Evolutionary conservation across 1,140 invertebrate species (phyloP).

Genomic region (Steinernema feltiae): DNA sequence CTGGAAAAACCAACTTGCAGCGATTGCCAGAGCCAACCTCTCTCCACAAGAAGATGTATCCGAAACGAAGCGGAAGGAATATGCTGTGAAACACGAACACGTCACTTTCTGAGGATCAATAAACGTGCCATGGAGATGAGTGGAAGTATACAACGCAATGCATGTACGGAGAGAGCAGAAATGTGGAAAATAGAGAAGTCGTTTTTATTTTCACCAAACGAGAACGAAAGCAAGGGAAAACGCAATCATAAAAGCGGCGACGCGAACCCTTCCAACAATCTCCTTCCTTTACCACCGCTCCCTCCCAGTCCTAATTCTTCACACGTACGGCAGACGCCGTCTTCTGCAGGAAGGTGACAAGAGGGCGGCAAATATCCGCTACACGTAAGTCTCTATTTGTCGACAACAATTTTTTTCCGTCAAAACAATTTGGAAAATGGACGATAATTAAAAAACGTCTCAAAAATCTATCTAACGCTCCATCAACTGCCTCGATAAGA

Average conservation of each 20-base stretch:
- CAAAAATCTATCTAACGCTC: background rate
- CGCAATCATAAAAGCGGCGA: background rate
- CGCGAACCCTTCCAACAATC: background rate
- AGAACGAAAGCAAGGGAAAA: background rate
- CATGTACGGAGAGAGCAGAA: background rate
- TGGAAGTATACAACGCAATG: background rate
- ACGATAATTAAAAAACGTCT: conserved; percentile 11
- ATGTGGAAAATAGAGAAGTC: background rate
- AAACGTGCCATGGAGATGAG: conserved; percentile 1
- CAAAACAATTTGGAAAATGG: background rate
- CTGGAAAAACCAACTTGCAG: background rate
- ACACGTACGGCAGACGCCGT: no score
- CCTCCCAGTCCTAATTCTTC: no score
- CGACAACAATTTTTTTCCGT: conserved; percentile 4
- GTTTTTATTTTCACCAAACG: no score
- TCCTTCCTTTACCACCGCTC: no score
- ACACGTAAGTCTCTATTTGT: background rate
- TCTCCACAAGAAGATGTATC: background rate
- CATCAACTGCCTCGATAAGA: background rate
- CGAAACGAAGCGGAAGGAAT: background rate
- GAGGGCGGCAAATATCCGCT: background rate
- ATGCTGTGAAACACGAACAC: background rate
- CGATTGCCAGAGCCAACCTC: background rate
- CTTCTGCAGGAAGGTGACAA: background rate
- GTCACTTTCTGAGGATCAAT: conserved; percentile 2